These are phyloP conservation scores for Lota lota DNA, from an alignment of 2,113 vertebrate species.

Conservation along the genomic window DNA sequence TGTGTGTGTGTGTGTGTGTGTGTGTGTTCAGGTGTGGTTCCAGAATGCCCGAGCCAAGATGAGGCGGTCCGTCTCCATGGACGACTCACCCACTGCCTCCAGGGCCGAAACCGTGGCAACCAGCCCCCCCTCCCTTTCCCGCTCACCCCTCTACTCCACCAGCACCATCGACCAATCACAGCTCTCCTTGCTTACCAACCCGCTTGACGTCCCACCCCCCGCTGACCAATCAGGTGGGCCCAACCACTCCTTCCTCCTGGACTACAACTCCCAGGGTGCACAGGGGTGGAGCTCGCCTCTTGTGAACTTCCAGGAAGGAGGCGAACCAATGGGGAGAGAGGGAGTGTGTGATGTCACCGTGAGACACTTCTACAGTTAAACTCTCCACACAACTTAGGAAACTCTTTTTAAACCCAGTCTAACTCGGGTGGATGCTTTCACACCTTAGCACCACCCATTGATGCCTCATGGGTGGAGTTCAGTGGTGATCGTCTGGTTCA, in stretches of 20 bases:
- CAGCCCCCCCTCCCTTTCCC: slow-evolving; percentile 28
- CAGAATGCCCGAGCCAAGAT: slow-evolving; percentile 74
- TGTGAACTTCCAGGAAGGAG: slow-evolving; percentile 14
- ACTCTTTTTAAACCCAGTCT: too few relatives aligned
- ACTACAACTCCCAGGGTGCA: slow-evolving; percentile 52
- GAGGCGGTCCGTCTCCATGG: slow-evolving; percentile 56
- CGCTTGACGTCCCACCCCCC: slow-evolving; percentile 24
- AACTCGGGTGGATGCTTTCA: too few relatives aligned
- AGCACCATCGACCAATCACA: slow-evolving; percentile 69
- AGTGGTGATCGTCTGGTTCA: too few relatives aligned
- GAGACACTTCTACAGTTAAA: slow-evolving; percentile 37
- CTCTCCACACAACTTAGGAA: too few relatives aligned
- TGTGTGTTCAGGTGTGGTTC: slow-evolving; percentile 68
- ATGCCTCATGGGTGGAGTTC: not conserved
- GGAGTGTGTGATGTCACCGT: slow-evolving; percentile 14
- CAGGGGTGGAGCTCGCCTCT: slow-evolving; percentile 36
- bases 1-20: too few relatives aligned
- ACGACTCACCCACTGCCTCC: slow-evolving; percentile 45
- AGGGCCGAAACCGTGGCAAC: slow-evolving; percentile 23
- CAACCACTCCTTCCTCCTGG: slow-evolving; percentile 38
- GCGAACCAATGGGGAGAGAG: slow-evolving; percentile 7
- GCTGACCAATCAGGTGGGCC: slow-evolving; percentile 5
- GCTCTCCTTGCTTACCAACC: slow-evolving; percentile 60
- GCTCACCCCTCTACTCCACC: slow-evolving; percentile 22
- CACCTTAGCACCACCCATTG: too few relatives aligned